phyloP scores from a whole-genome alignment of 2,113 vertebrate genomes.

The Phyllopteryx taeniolatus region DNA sequence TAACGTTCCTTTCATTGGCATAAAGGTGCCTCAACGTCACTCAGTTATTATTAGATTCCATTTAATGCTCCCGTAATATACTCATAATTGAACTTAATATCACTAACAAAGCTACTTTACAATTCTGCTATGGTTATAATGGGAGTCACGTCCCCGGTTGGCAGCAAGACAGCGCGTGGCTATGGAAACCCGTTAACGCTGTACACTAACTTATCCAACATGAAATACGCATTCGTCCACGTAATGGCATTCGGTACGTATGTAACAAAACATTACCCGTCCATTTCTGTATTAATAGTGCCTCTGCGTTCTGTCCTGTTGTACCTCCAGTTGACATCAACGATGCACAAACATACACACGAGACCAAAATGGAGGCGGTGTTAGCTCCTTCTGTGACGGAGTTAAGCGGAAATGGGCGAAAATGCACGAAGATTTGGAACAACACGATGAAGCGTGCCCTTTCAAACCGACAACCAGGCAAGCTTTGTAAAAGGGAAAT shows the following conservation, averaged over 20 bases:
- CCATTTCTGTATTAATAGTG: conserved; percentile 52
- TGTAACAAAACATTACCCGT: conserved; percentile 54
- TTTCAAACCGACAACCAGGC: too few relatives aligned
- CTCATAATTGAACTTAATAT: background rate
- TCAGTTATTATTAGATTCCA: background rate
- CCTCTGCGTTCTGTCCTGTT: conserved; percentile 19
- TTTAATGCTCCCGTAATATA: background rate
- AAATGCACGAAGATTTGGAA: background rate
- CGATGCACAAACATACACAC: conserved; percentile 28
- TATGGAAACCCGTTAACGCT: conserved; percentile 39
- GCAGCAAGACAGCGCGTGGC: conserved; percentile 40
- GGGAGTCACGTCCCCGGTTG: conserved; percentile 8
- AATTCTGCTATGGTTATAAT: conserved; percentile 37
- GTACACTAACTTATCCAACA: background rate
- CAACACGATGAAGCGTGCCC: background rate
- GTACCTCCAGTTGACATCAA: conserved; percentile 24
- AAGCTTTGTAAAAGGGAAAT: background rate
- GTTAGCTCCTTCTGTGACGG: background rate
- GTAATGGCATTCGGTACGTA: rapidly evolving
- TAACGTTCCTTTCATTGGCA: background rate
- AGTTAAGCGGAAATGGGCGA: conserved; percentile 44
- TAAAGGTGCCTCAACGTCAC: background rate
- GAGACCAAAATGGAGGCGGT: conserved; percentile 61
- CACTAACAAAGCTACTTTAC: background rate
- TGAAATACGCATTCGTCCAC: background rate